phyloP scores from a whole-genome alignment of 2,888 invertebrate species.

The Brachycybe producta region DNA sequence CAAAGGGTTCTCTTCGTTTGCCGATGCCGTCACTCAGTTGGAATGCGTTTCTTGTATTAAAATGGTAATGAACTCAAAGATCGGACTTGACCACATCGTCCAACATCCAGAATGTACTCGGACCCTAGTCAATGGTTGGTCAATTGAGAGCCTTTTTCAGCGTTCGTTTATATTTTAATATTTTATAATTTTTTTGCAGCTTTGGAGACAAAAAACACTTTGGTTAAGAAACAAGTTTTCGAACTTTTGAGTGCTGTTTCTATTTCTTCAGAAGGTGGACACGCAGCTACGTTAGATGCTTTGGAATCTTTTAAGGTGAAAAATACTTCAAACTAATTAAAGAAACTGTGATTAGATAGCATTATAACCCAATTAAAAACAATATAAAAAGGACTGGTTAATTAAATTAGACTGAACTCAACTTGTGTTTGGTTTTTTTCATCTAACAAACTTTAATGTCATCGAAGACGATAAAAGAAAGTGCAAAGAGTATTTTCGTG shows the following conservation, averaged over 20 bases:
- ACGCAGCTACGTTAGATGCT: slow-evolving; percentile 33
- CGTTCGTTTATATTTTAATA: slow-evolving; percentile 13
- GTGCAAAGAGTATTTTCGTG: too few species aligned
- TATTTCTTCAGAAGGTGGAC: slow-evolving; percentile 34
- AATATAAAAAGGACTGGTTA: too few species aligned
- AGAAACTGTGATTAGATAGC: too few species aligned
- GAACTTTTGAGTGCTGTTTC: slow-evolving; percentile 38
- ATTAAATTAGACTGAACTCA: too few species aligned
- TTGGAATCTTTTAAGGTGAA: slow-evolving; percentile 32
- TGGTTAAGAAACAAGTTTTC: slow-evolving; percentile 38
- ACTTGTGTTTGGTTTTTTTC: too few species aligned
- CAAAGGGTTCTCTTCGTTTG: slow-evolving; percentile 28
- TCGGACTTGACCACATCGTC: slow-evolving; percentile 35
- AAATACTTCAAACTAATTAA: too few species aligned
- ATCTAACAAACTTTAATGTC: too few species aligned
- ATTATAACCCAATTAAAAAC: too few species aligned
- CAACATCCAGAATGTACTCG: slow-evolving; percentile 31
- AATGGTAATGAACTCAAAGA: slow-evolving; percentile 35
- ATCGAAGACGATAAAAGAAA: too few species aligned
- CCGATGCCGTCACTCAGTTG: slow-evolving; percentile 35
- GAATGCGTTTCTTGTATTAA: slow-evolving; percentile 37
- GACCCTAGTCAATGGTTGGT: slow-evolving; percentile 35
- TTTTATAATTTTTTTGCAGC: slow-evolving; percentile 33
- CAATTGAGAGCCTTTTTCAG: not conserved
- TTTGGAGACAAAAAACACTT: slow-evolving; percentile 33